Evolutionary conservation across 2,797 vertebrate genomes (phyloP).

Genomic region (Prunella strophiata): DNA sequence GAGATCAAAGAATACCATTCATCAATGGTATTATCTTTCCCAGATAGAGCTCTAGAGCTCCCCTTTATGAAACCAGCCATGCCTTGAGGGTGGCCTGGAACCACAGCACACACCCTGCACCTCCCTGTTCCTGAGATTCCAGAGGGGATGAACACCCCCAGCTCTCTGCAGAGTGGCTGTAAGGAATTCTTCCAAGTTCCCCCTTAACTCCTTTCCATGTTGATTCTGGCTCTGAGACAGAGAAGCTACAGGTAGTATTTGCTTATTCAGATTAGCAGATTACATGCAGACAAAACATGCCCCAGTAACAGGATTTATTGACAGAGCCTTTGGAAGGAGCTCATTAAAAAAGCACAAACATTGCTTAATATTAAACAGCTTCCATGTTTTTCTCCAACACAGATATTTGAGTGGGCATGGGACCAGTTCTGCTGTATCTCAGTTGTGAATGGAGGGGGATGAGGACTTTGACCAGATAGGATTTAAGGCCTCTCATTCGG

Average conservation of each 20-base stretch:
- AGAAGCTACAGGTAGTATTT: neutral
- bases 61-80: neutral
- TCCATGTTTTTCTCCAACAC: neutral
- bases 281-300: neutral
- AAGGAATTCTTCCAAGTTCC: neutral
- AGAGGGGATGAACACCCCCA: neutral
- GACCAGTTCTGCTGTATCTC: neutral
- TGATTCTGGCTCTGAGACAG: neutral
- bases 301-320: conserved; percentile 14
- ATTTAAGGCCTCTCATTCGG: neutral
- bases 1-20: neutral
- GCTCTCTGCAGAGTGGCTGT: neutral
- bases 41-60: neutral
- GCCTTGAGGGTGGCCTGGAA: fast-evolving
- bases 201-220: neutral
- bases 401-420: neutral
- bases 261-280: neutral
- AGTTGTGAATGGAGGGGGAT: neutral
- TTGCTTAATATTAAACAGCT: neutral
- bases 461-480: neutral
- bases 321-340: neutral
- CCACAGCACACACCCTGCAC: neutral
- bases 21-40: neutral
- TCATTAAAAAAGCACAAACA: neutral
- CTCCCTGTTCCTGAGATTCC: neutral